Base-by-base conservation (phyloP, 2,888 invertebrate genomes). In the Lasius fuliginosus region DNA sequence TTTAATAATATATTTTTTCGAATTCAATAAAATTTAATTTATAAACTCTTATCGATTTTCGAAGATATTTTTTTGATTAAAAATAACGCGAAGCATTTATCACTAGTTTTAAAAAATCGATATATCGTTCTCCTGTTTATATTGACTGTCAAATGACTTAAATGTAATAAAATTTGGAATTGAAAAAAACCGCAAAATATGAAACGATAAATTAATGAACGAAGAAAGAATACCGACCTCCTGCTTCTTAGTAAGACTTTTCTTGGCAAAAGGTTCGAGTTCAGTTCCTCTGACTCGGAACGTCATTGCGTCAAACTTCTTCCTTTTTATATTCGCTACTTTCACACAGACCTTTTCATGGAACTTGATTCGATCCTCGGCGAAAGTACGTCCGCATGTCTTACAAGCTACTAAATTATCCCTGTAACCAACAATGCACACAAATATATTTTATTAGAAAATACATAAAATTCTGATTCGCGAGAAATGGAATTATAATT, bases 231-330 rank as follows among this genome's bases (percentile, higher is more conserved):
- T 76, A 85, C 87, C 49, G 68, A 94, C 93, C 89, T 93, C 93
- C 40, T 83, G 87, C 42, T 92, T 93, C 46, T 91, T 93, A 15
- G 79, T 3, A 23, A 71, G 4, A 90, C 92, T 90, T 82, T 96
- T 97, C 89, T 94, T 95, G 67, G 97, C 96, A 92, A 97, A 98
- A 68, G 96, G 96, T 93, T 98, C 99, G 49, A 98, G 97, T 92
- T 99, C 99, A 0, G 99, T 99, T 36, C 99, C 99, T 95, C 97
- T 95, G 1, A 98, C 97, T n/a, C 99, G 96, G 95, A 98, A 98
- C 93, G 98, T 98, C 64, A 98, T 96, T 2, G 97, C 97, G 95
- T 99, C 99, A 94, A 99, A 99, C 0, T 97, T 96, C 95, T 98
- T 99, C 88, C 99, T 96, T 93, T 98, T 98, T 95, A 98, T 98